phyloP scores from a whole-genome alignment of 1,140 invertebrate species.

The Amyelois transitella region DNA sequence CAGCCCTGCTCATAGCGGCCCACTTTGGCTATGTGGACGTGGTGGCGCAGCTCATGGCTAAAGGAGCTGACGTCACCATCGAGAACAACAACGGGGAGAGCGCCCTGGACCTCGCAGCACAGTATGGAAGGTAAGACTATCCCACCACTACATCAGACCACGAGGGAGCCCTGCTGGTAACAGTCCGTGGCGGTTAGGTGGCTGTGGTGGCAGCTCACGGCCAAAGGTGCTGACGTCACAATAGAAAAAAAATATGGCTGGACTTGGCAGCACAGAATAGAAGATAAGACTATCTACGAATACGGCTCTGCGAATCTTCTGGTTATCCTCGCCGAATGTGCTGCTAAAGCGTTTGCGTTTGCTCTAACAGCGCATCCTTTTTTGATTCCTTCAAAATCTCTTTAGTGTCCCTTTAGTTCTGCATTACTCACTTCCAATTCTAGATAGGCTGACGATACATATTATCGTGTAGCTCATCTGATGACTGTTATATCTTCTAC shows the following conservation, averaged over 20 bases:
- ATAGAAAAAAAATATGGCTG: constrained; percentile 91
- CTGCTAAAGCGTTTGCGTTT: no score
- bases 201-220: constrained; percentile 91
- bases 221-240: constrained; percentile 91
- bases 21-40: constrained; percentile 95
- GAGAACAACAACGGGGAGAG: constrained; percentile 93
- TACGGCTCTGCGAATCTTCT: no score
- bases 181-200: constrained; percentile 95
- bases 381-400: no score
- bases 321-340: no score
- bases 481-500: no score
- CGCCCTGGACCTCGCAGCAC: constrained; percentile 94
- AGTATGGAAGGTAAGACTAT: constrained; percentile 86
- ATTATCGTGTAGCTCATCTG: no score
- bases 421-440: no score
- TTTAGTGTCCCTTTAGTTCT: no score
- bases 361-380: no score
- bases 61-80: constrained; percentile 92
- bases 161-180: constrained; percentile 95
- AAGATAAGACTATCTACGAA: constrained; percentile 79
- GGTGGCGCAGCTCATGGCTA: constrained; percentile 89
- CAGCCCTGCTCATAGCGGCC: constrained; percentile 93
- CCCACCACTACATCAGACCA: constrained; percentile 90
- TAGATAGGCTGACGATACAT: no score
- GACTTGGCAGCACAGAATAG: constrained; percentile 96